These are phyloP conservation scores for Bostrychus sinensis DNA, from an alignment of 2,113 vertebrate species.

Conservation along the genomic window DNA sequence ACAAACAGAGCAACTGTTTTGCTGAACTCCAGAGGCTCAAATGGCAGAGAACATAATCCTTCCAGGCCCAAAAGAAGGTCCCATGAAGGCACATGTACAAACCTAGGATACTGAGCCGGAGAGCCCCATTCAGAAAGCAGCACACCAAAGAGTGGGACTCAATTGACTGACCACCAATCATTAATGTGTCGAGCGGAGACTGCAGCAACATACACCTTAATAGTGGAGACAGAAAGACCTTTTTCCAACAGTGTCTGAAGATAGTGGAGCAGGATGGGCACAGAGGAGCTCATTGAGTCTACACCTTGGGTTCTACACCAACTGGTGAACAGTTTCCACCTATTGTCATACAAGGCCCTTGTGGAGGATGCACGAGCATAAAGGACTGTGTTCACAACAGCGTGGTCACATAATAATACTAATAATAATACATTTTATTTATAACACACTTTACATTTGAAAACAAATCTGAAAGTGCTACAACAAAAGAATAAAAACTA, in stretches of 20 bases:
- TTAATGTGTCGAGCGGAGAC: not conserved
- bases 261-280: not conserved
- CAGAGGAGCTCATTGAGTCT: not conserved
- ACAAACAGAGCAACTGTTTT: too few relatives aligned
- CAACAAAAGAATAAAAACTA: too few relatives aligned
- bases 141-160: not conserved
- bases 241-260: not conserved
- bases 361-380: not conserved
- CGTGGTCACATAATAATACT: too few relatives aligned
- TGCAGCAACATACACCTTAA: not conserved
- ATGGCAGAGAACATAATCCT: not conserved
- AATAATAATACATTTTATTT: too few relatives aligned
- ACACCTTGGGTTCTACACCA: not conserved
- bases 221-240: not conserved
- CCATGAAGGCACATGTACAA: not conserved
- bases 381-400: too few relatives aligned
- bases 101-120: not conserved
- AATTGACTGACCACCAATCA: not conserved
- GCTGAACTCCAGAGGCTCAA: not conserved
- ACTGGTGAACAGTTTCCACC: not conserved
- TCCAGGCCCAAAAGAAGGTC: not conserved
- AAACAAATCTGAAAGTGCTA: too few relatives aligned
- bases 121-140: not conserved
- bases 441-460: too few relatives aligned
- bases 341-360: not conserved